A percentile compares a stretch with the other conserved stretches of the same genome.
phyloP scores from a whole-genome alignment of 2,888 invertebrate genomes.

The Megalurothrips usitatus region DNA sequence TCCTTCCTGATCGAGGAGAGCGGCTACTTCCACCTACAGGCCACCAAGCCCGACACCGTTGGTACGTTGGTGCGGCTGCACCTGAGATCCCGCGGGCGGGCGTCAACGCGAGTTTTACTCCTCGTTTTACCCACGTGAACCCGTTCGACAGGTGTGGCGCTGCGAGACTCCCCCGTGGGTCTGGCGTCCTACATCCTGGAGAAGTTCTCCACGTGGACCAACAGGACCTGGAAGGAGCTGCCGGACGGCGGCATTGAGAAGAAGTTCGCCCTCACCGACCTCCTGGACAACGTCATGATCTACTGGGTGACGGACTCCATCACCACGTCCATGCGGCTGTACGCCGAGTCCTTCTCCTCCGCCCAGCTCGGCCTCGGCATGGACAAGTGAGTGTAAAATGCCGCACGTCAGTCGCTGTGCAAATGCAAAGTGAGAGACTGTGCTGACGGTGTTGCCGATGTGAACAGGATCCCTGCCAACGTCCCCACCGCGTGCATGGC shows the following conservation, averaged over 20 bases:
- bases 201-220: slow-evolving; percentile 77
- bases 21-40: slow-evolving; percentile 71
- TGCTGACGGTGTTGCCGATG: too few relatives aligned
- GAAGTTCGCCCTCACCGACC: slow-evolving; percentile 63
- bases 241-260: slow-evolving; percentile 58
- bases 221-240: slow-evolving; percentile 49
- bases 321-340: slow-evolving; percentile 68
- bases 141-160: slow-evolving; percentile 55
- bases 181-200: slow-evolving; percentile 86
- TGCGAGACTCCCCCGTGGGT: slow-evolving; percentile 76
- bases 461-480: slow-evolving; percentile 58
- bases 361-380: slow-evolving; percentile 42
- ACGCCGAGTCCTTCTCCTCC: slow-evolving; percentile 58
- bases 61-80: slow-evolving; percentile 51
- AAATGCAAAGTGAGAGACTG: too few relatives aligned
- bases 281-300: slow-evolving; percentile 73
- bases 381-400: slow-evolving; percentile 46
- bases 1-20: slow-evolving; percentile 45
- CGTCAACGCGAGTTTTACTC: neutral
- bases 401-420: too few relatives aligned
- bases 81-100: neutral
- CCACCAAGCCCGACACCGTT: slow-evolving; percentile 84
- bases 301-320: slow-evolving; percentile 75
- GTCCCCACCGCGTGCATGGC: slow-evolving; percentile 71
- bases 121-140: slow-evolving; percentile 38